Percentiles rank a stretch among this genome's conserved stretches.
These are phyloP conservation scores for Perodicticus potto DNA, from an alignment of 2,797 vertebrate species.

Conservation along the genomic window DNA sequence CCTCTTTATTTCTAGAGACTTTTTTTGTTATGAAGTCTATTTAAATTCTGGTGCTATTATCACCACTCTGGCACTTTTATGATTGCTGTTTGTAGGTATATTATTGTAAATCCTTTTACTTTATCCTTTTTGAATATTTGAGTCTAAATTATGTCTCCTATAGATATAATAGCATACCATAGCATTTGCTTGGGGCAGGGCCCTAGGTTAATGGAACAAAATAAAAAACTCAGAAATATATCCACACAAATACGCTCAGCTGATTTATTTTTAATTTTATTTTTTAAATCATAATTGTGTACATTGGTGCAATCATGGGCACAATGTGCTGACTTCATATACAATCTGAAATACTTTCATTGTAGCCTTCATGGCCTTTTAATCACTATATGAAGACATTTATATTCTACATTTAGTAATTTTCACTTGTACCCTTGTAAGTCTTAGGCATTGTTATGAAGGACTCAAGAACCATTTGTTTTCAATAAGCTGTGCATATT, in stretches of 20 bases:
- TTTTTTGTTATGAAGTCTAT: neutral
- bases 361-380: too few relatives aligned
- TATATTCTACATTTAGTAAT: too few relatives aligned
- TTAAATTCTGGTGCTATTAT: neutral
- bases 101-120: neutral
- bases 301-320: too few relatives aligned
- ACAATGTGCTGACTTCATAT: too few relatives aligned
- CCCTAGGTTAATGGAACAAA: neutral
- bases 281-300: too few relatives aligned
- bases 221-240: neutral
- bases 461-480: conserved; percentile 52
- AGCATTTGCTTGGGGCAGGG: neutral
- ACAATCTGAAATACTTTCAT: too few relatives aligned
- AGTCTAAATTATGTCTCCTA: neutral
- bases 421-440: too few relatives aligned
- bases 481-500: conserved; percentile 69
- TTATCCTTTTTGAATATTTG: neutral
- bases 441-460: too few relatives aligned
- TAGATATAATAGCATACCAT: neutral
- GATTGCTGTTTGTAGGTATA: neutral
- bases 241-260: neutral
- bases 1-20: neutral
- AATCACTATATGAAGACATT: too few relatives aligned
- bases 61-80: neutral
- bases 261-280: too few relatives aligned